These are phyloP conservation scores for Phalacrocorax pelagicus DNA, from an alignment of 2,113 vertebrate species.

Conservation along the genomic window DNA sequence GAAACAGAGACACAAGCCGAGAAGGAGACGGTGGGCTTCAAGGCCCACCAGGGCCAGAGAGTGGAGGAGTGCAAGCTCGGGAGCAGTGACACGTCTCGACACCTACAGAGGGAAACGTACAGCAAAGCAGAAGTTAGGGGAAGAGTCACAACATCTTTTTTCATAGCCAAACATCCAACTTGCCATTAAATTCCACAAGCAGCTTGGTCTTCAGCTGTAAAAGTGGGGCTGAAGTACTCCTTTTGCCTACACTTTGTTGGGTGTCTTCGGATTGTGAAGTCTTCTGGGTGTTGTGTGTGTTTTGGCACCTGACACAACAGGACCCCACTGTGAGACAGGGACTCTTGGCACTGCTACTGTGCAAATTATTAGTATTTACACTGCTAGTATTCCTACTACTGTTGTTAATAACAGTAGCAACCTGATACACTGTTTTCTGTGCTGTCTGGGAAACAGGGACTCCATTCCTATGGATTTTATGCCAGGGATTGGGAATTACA, in stretches of 20 bases:
- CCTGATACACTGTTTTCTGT: not conserved
- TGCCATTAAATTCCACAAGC: not conserved
- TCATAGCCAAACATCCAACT: not conserved
- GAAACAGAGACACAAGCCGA: not conserved
- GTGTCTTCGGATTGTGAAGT: not conserved
- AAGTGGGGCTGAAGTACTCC: not conserved
- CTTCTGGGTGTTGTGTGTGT: not conserved
- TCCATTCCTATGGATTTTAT: not conserved
- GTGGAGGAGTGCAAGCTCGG: not conserved
- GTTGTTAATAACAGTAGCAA: not conserved
- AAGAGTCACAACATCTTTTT: not conserved
- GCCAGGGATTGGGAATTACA: not conserved
- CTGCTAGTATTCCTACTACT: not conserved
- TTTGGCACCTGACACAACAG: not conserved
- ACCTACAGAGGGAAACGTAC: not conserved
- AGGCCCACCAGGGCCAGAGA: not conserved
- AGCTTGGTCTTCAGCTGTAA: not conserved
- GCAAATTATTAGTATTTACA: not conserved
- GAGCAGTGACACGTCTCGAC: rapidly evolving
- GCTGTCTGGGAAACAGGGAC: not conserved
- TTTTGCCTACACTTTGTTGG: not conserved
- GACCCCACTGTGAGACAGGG: too few species aligned
- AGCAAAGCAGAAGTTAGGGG: not conserved
- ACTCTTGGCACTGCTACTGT: rapidly evolving
- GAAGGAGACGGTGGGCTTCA: not conserved